Base-by-base conservation (phyloP, 2,888 invertebrate genomes). In the Xylota sylvarum region DNA sequence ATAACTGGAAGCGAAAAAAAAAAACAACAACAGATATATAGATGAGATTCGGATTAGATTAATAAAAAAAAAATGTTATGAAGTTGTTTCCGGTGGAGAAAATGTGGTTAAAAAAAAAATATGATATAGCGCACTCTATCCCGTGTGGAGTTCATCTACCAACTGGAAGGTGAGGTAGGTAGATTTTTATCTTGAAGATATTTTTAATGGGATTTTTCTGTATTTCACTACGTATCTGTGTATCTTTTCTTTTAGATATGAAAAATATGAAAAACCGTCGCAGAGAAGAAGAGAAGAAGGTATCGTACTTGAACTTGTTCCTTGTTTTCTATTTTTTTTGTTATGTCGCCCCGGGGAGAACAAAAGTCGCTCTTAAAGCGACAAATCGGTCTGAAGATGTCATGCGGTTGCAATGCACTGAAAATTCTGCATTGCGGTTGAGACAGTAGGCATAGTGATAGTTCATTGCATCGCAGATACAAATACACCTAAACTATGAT, bases 1-100 rank as follows among this genome's bases (percentile, higher is more conserved):
- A 97, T 91, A 98, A 93, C 98, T 98, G 93, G 0, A 93, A 62
- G 37, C 52, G 52, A 76, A 77, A 40, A 6, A n/a, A n/a, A 23
- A 23, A 23, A 23, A 23, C 23, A 23, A 23, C 23, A 23, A 23
- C 23, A 1, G 23, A 23, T 23, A 17, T 40, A 14, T 35, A 52
- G 46, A 58, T 72, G 35, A 55, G 43, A 56, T 70, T 77, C 12
- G 30, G 37, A 69, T 77, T 64, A 62, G 30, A 69, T 35, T 81
- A 52, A 17, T 50, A 50, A 37, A 60, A 52, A 46, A 64, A 46
- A 64, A 62, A 27, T 10, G 58, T 65, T 70, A 12, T 17, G 17
- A 43, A 55, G 19, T 46, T 37, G 56, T 72, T 74, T 74, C 43
- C 48, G 70, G 58, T 73, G 73, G 73, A 60, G 72, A 86, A 78